phyloP scores from a whole-genome alignment of 2,797 vertebrate species.

The Sparus aurata region DNA sequence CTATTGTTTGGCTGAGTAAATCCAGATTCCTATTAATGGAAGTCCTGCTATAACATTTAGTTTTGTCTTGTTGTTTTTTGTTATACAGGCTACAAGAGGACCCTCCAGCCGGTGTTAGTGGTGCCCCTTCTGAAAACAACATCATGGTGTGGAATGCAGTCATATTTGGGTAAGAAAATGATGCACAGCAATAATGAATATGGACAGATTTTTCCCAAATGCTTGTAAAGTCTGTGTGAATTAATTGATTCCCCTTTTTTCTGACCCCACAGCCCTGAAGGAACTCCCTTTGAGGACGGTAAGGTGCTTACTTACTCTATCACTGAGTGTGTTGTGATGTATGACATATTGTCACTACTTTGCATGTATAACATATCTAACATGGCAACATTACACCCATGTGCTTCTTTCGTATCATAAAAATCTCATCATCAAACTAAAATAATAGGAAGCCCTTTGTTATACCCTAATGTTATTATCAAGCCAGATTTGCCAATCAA shows the following conservation, averaged over 20 bases:
- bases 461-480: neutral
- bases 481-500: neutral
- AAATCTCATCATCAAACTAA: neutral
- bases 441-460: neutral
- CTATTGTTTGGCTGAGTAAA: neutral
- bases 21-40: neutral
- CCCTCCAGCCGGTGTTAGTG: constrained; percentile 96
- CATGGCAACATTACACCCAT: neutral
- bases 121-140: constrained; percentile 98
- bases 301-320: constrained; percentile 66
- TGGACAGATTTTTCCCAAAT: neutral
- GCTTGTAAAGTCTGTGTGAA: neutral
- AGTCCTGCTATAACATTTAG: neutral
- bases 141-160: constrained; percentile 99
- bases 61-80: constrained; percentile 3
- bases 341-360: neutral
- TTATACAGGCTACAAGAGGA: constrained; percentile 94
- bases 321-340: neutral
- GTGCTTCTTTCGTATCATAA: neutral
- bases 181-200: neutral
- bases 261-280: constrained; percentile 90
- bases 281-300: constrained; percentile 99
- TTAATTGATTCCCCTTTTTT: neutral
- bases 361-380: neutral
- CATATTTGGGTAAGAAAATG: constrained; percentile 93